These are phyloP conservation scores for Eristalis intricaria DNA, from an alignment of 2,888 invertebrate species.

Conservation along the genomic window DNA sequence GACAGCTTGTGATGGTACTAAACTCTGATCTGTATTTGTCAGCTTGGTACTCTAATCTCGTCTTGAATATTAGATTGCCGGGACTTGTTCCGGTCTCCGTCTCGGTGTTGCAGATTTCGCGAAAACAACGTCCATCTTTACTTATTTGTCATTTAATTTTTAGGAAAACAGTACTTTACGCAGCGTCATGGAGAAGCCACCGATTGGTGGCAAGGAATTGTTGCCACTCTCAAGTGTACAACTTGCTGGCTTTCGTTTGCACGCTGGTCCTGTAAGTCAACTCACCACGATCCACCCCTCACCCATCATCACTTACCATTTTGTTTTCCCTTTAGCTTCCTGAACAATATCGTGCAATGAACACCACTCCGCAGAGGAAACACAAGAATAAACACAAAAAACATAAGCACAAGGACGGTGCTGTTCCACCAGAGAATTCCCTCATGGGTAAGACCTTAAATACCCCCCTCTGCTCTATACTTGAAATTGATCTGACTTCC, in stretches of 20 bases:
- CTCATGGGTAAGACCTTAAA: constrained; percentile 83
- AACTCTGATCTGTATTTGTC: too few species aligned
- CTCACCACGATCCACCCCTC: background rate
- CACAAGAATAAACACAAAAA: constrained; percentile 98
- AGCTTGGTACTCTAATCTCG: too few species aligned
- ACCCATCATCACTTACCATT: background rate
- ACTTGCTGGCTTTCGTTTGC: constrained; percentile 95
- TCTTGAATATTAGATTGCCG: too few species aligned
- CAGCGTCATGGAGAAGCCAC: constrained; percentile 97
- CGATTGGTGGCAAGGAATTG: constrained; percentile 95
- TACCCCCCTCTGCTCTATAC: background rate
- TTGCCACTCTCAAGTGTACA: constrained; percentile 92
- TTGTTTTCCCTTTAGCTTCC: constrained; percentile 85
- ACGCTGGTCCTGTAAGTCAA: constrained; percentile 89
- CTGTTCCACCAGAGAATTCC: constrained; percentile 89
- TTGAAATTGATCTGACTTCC: constrained; percentile 1
- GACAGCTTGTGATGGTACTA: too few species aligned
- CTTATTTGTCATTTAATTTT: constrained; percentile 11
- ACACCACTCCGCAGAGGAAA: constrained; percentile 94
- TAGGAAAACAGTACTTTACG: constrained; percentile 92
- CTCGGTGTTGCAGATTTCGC: too few species aligned
- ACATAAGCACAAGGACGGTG: constrained; percentile 95
- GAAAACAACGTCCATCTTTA: too few species aligned
- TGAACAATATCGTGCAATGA: constrained; percentile 96
- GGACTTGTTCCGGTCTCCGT: too few species aligned